Base-by-base conservation (phyloP, 2,113 vertebrate genomes). In the Otolemur garnettii region DNA sequence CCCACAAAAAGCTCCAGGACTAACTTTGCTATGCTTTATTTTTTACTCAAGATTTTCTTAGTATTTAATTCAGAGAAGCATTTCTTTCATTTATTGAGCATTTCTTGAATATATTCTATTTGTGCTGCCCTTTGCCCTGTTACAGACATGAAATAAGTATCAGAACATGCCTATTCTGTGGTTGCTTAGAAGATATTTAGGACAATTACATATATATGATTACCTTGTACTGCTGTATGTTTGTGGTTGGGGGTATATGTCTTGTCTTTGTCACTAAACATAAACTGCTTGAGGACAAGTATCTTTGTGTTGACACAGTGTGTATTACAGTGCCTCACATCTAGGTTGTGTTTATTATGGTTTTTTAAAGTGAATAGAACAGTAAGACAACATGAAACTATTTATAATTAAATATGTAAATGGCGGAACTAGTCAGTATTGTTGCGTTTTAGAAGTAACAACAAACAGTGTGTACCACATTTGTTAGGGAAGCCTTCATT, bases 21-120 rank as follows among this genome's bases (percentile, higher is more conserved):
- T 68, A 87, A 69, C 30, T 59, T 14, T 91, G 66, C 22, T 50
- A 12, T 87, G 45, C 50, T 87, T 87, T 85, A 64, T 64, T 94
- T 0, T 57, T 90, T 75, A 87, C 8, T 84, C 0, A 74, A 75
- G 88, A 84, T 69, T 77, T 91, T 45, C 21, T 77, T 21, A 35
- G 42, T 64, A 80, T 30, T 72, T 15, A 79, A 35, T 91, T 85
- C 28, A 81, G 45, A 93, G 24, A 93, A 35, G 45, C 62, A 78
- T 66, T 90, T 72, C 42, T 77, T 96, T 90, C 57, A 68, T 82
- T 26, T 72, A 60, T 55, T 89, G 93, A 96, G 22, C 62, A 78
- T 89, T 96, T 90, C 62, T 93, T 4, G 26, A 72, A 53, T 50
- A 57, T 90, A 15, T 71, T 88, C 42, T 95, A 2, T n/a, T 24